Conservation (phyloP, 2,888 invertebrate genomes). For the Drosophila nr. medialis region DNA sequence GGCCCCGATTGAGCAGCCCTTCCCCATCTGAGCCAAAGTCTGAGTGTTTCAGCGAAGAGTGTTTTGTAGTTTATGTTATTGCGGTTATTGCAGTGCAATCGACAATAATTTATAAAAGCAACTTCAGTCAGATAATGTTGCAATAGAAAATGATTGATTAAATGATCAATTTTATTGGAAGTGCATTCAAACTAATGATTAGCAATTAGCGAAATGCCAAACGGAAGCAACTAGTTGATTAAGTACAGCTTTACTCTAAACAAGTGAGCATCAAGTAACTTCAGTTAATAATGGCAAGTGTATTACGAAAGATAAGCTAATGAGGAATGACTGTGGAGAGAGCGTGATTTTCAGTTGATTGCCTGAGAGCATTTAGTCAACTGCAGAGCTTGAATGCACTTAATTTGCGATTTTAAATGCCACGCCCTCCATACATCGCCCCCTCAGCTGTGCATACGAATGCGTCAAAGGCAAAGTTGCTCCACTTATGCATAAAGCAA, state of each 20-base stretch:
- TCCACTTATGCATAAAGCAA: constrained; percentile 71
- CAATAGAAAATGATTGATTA: not conserved
- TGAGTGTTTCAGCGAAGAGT: not conserved
- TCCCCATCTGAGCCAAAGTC: not conserved
- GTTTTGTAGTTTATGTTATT: not conserved
- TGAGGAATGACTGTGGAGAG: not conserved
- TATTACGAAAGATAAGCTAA: constrained; percentile 2
- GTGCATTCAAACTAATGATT: not conserved
- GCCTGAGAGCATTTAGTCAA: constrained; percentile 46
- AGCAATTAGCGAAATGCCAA: not conserved
- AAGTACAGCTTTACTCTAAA: not conserved
- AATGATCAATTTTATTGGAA: too few species aligned
- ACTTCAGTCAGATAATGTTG: not conserved
- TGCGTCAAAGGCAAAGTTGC: constrained; percentile 52
- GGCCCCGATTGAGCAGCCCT: not conserved
- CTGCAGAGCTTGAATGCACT: constrained; percentile 21
- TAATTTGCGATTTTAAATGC: constrained; percentile 33
- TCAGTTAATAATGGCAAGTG: not conserved
- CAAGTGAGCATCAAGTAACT: not conserved
- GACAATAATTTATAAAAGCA: too few species aligned
- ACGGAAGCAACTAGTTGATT: not conserved
- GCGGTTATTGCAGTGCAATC: not conserved
- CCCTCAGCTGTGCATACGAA: not conserved
- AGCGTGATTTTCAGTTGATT: constrained; percentile 37
- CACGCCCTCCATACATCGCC: constrained; percentile 27